Percentiles rank a stretch among this genome's conserved stretches.
phyloP scores from a whole-genome alignment of 92 coral and sea anemone species.

The Palythoa grandis region DNA sequence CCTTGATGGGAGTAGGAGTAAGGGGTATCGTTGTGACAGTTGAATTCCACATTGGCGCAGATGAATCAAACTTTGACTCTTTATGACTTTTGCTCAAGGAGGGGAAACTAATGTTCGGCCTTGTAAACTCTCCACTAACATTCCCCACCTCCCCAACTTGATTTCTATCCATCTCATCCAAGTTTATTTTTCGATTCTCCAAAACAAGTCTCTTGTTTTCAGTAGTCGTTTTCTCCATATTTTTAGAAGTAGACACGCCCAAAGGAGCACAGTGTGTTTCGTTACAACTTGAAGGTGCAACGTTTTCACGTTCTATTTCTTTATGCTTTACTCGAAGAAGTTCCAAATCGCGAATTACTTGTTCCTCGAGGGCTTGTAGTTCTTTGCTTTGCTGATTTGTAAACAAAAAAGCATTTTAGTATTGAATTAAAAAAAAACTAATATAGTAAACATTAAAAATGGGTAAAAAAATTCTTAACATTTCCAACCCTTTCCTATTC shows the following conservation, averaged over 20 bases:
- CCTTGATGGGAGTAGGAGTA: constrained; percentile 26
- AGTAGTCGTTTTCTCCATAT: not conserved
- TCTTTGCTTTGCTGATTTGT: constrained; percentile 7
- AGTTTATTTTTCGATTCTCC: not conserved
- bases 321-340: constrained; percentile 32
- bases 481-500: not conserved
- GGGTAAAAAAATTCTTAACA: not conserved
- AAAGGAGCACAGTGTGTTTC: not conserved
- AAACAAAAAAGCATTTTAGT: not conserved
- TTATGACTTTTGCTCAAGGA: no score
- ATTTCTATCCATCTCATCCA: not conserved
- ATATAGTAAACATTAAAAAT: no score
- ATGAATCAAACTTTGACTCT: not conserved
- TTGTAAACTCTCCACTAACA: not conserved
- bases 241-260: not conserved
- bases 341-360: constrained; percentile 31
- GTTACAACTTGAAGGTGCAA: not conserved
- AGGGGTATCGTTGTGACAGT: not conserved
- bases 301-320: constrained; percentile 13
- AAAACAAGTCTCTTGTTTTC: not conserved
- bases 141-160: not conserved
- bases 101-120: not conserved
- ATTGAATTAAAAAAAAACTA: no score
- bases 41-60: not conserved
- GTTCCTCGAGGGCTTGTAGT: constrained; percentile 39